Evolutionary conservation across 2,888 invertebrate species (phyloP), one percentile per base, ranked within the genome.

Genomic region (Mongoloraphidia duomilia): DNA sequence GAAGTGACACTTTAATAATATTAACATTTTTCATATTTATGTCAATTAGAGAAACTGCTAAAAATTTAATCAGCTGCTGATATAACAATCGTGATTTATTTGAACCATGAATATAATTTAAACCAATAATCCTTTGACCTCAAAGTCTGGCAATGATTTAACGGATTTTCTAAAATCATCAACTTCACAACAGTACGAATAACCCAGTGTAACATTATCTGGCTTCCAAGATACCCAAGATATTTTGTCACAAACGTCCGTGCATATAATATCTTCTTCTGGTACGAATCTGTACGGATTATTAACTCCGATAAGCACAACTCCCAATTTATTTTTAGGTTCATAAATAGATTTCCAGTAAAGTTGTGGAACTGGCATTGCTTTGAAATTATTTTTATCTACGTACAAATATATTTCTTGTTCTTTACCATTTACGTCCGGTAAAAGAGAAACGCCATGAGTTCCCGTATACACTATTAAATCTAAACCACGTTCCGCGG

Each of bases 271-370:
- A 68, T 3, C 67, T 26, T 26, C 26, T 3, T 49, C 47, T 6
- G 53, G 46, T 43, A 59, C 49, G 37, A 56, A 56, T 10, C 61
- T 50, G 51, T 66, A 63, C 0, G 81, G 80, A 59, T 82, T 79
- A 65, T 82, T 82, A 49, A 79, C 71, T 41, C 76, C 73, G 6
- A 82, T 59, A 56, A 80, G 74, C 2, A 75, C 80, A 1, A 77
- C 70, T 1, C 77, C 80, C 4, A 69, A 60, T 8, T 69, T 65
- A 1, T 62, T 65, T 0, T 57, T 57, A 1, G 71, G 65, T 49
- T 80, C 75, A 57, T 77, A 74, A 1, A 75, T 69, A 3, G 79
- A 73, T 57, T 77, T 78, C 72, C 75, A 80, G 52, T 68, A 75
- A 11, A 75, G 50, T 56, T 66, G 67, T 1, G 78, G 78, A 9